phyloP scores from a whole-genome alignment of 1,140 invertebrate genomes.

The Drosophila persimilis region DNA sequence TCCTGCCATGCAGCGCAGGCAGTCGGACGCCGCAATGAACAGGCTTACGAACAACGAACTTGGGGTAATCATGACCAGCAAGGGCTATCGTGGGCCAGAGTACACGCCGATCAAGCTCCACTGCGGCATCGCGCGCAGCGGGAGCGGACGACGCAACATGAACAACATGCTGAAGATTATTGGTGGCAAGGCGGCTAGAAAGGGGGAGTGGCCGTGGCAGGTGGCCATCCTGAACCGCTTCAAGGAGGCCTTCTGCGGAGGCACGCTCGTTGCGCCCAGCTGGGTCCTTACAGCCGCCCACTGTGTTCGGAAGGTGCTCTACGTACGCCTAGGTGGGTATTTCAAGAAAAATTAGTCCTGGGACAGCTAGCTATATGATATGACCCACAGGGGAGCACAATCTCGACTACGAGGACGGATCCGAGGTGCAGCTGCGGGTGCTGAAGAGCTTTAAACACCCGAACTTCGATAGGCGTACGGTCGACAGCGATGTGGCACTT shows the following conservation, averaged over 20 bases:
- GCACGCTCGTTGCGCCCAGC: constrained; percentile 91
- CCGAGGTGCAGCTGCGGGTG: constrained; percentile 90
- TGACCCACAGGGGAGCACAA: constrained; percentile 93
- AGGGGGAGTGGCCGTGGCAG: constrained; percentile 96
- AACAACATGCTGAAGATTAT: constrained; percentile 90
- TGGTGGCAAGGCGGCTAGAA: constrained; percentile 90
- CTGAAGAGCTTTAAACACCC: constrained; percentile 91
- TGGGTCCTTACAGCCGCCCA: constrained; percentile 97
- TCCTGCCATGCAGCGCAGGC: constrained; percentile 56
- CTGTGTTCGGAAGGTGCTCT: constrained; percentile 90
- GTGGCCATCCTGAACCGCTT: constrained; percentile 93
- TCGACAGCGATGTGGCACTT: constrained; percentile 96
- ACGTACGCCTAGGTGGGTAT: constrained; percentile 89
- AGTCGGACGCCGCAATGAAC: constrained; percentile 15
- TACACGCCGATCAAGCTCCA: constrained; percentile 73
- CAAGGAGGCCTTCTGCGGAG: constrained; percentile 94
- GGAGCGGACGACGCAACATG: constrained; percentile 79
- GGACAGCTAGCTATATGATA: constrained; percentile 65
- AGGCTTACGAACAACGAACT: constrained; percentile 59
- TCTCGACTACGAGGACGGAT: constrained; percentile 87
- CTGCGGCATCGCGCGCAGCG: constrained; percentile 70
- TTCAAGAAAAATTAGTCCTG: no score
- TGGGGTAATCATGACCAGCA: constrained; percentile 72
- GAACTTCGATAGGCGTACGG: constrained; percentile 92
- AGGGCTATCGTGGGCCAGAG: constrained; percentile 73